These are phyloP conservation scores for Julus scanicus DNA, from an alignment of 2,888 invertebrate species.

Conservation along the genomic window DNA sequence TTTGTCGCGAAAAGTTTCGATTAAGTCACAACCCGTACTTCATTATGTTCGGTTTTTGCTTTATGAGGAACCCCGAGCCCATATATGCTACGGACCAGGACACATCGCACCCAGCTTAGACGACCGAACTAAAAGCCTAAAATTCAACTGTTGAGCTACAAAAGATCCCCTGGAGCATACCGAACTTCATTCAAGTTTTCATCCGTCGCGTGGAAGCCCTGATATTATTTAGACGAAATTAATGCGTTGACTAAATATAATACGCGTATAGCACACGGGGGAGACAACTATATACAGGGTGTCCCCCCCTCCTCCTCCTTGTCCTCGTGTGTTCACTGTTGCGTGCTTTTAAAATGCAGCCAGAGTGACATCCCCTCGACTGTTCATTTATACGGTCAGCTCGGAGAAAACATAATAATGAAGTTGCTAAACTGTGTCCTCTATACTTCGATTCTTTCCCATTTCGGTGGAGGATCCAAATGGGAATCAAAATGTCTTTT, in stretches of 20 bases:
- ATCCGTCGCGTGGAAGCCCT: background rate
- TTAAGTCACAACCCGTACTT: slow-evolving; percentile 52
- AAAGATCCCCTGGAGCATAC: background rate
- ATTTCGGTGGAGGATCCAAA: background rate
- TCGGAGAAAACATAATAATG: slow-evolving; percentile 9
- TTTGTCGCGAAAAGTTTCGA: slow-evolving; percentile 46
- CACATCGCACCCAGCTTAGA: too few relatives aligned
- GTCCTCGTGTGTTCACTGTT: background rate
- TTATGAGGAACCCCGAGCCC: background rate
- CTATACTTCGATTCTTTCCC: background rate
- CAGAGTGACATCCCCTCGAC: background rate
- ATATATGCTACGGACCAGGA: too few relatives aligned
- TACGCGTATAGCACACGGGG: background rate
- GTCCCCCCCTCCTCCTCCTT: background rate
- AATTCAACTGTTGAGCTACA: background rate
- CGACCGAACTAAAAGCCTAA: background rate
- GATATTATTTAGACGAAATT: background rate
- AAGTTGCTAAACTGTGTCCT: background rate
- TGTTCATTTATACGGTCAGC: background rate
- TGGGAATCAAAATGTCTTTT: slow-evolving; percentile 2
- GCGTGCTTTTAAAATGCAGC: slow-evolving; percentile 25
- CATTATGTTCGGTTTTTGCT: slow-evolving; percentile 9
- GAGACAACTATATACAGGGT: background rate
- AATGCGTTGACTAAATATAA: background rate
- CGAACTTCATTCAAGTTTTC: background rate